Evolutionary conservation across 2,797 vertebrate species (phyloP).

Genomic region (Distichodus sexfasciatus): DNA sequence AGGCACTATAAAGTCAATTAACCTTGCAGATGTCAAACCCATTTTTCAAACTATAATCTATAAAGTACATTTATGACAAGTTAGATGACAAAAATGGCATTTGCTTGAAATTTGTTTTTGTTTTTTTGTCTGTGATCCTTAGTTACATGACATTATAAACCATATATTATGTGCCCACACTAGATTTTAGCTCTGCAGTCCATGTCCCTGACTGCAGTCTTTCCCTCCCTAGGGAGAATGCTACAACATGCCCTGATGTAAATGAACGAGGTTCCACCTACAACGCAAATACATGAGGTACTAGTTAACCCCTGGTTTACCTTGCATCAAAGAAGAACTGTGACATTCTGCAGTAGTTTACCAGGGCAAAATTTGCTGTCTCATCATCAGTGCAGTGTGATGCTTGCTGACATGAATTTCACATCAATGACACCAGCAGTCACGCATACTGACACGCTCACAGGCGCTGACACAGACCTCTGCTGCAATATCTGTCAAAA

Average conservation of each 20-base stretch:
- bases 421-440: background rate
- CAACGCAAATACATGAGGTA: no score
- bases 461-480: background rate
- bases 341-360: background rate
- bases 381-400: background rate
- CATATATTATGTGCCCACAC: background rate
- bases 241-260: background rate
- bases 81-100: no score
- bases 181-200: background rate
- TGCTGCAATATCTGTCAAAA: conserved; percentile 14
- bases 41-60: background rate
- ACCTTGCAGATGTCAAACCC: background rate
- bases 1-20: background rate
- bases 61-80: no score
- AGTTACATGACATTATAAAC: no score
- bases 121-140: background rate
- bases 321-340: background rate
- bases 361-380: background rate
- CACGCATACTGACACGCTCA: background rate
- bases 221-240: background rate
- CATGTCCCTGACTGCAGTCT: background rate
- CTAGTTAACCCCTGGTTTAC: background rate
- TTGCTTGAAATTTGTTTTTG: background rate
- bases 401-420: conserved; percentile 1
- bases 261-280: background rate